Conservation (phyloP, 1,140 invertebrate species). For the Papilio glaucus region DNA sequence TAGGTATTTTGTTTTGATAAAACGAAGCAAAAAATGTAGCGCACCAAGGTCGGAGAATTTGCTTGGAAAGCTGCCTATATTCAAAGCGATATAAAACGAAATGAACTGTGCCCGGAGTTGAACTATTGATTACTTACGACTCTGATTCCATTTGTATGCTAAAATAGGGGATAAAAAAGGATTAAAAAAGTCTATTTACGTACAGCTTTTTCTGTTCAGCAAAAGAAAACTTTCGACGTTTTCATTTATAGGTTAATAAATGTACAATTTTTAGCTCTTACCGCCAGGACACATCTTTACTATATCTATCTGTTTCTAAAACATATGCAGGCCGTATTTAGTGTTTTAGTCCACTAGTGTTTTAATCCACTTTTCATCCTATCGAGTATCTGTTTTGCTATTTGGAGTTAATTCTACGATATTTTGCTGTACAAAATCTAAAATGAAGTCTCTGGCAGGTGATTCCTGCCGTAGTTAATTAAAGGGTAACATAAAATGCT, state of each 20-base stretch:
- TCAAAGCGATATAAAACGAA: constrained; percentile 33
- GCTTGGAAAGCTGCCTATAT: constrained; percentile 35
- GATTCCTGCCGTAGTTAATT: not conserved
- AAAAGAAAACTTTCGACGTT: not conserved
- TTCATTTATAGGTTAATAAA: not conserved
- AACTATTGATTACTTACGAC: constrained; percentile 30
- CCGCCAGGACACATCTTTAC: no score
- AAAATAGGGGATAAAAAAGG: constrained; percentile 13
- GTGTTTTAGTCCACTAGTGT: no score
- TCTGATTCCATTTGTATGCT: constrained; percentile 32
- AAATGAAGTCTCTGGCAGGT: no score
- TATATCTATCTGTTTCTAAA: no score
- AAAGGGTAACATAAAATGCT: not conserved
- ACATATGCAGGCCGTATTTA: no score
- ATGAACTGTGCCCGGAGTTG: constrained; percentile 39
- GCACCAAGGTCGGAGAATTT: constrained; percentile 4
- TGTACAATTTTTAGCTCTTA: no score
- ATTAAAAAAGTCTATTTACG: not conserved
- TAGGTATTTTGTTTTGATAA: not conserved
- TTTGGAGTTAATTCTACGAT: no score
- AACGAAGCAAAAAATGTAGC: not conserved
- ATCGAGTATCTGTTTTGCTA: no score
- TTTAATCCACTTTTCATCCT: no score
- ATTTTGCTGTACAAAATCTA: no score
- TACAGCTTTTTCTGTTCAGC: not conserved